phyloP scores from a whole-genome alignment of 2,113 vertebrate genomes.

The Lycocorax pyrrhopterus region DNA sequence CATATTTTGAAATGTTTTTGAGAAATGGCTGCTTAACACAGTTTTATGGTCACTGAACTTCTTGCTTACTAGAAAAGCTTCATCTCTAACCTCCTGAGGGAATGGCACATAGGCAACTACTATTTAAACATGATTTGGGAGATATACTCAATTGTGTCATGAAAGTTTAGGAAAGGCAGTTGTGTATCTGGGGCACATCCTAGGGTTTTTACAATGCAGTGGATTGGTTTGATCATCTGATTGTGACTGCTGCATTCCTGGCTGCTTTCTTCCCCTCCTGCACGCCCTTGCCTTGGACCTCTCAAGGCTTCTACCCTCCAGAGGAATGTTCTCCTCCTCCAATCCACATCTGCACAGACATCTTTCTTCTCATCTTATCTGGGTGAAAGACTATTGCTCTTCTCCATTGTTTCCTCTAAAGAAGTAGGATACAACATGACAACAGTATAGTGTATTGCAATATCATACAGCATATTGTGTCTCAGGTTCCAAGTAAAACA shows the following conservation, averaged over 20 bases:
- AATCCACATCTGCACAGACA: neutral
- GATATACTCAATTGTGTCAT: neutral
- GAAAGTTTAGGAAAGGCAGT: neutral
- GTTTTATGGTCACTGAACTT: neutral
- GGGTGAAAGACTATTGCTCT: neutral
- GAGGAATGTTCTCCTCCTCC: neutral
- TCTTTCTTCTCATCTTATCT: neutral
- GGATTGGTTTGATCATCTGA: neutral
- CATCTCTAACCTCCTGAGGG: neutral
- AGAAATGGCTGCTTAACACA: neutral
- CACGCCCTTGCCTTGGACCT: neutral
- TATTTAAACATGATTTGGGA: neutral
- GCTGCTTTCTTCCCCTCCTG: neutral
- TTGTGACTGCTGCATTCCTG: neutral
- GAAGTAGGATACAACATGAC: neutral
- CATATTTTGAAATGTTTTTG: neutral
- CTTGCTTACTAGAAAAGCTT: neutral
- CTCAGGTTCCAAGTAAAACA: neutral
- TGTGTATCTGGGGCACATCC: neutral
- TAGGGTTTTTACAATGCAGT: neutral
- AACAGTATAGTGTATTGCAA: neutral
- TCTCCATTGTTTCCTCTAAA: neutral
- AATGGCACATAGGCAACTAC: neutral
- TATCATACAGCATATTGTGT: neutral
- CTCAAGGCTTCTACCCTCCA: neutral